Evolutionary conservation across 2,113 vertebrate species (phyloP).

Genomic region (Microtus montanus): DNA sequence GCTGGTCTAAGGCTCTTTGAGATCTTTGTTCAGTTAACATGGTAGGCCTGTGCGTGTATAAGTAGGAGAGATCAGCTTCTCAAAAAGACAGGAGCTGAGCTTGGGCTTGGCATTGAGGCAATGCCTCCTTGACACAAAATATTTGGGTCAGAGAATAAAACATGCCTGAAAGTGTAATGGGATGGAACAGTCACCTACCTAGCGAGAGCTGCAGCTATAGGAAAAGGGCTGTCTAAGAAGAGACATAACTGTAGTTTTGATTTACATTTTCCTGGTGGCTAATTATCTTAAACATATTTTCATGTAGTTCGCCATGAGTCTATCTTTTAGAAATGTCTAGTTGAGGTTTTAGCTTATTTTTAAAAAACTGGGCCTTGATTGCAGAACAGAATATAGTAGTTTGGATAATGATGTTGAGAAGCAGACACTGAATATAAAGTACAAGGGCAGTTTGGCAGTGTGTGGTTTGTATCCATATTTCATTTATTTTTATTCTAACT

Average conservation of each 20-base stretch:
- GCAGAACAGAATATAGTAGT: not conserved
- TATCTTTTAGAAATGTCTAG: conserved; percentile 26
- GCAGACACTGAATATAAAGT: not conserved
- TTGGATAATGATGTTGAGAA: not conserved
- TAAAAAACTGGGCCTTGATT: not conserved
- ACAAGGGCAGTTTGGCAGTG: not conserved
- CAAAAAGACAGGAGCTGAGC: conserved; percentile 14
- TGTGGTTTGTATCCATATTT: not conserved
- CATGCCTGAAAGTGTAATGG: not conserved
- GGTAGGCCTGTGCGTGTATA: not conserved
- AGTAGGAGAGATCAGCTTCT: conserved; percentile 18
- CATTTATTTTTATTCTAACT: conserved; percentile 3
- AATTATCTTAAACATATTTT: conserved; percentile 8
- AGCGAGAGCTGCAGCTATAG: not conserved
- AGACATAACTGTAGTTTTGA: not conserved
- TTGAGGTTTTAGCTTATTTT: not conserved
- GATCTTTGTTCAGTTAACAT: not conserved
- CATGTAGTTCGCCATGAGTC: not conserved
- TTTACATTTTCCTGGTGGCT: not conserved
- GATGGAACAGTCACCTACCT: not conserved
- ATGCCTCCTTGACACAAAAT: conserved; percentile 20
- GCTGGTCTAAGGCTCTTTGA: not conserved
- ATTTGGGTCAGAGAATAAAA: conserved; percentile 39
- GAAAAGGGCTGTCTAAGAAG: not conserved
- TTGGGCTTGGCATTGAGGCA: not conserved